Evolutionary conservation across 2,797 vertebrate species (phyloP), one percentile per base, ranked within the genome.

Genomic region (Amblyopsis hoosieri): DNA sequence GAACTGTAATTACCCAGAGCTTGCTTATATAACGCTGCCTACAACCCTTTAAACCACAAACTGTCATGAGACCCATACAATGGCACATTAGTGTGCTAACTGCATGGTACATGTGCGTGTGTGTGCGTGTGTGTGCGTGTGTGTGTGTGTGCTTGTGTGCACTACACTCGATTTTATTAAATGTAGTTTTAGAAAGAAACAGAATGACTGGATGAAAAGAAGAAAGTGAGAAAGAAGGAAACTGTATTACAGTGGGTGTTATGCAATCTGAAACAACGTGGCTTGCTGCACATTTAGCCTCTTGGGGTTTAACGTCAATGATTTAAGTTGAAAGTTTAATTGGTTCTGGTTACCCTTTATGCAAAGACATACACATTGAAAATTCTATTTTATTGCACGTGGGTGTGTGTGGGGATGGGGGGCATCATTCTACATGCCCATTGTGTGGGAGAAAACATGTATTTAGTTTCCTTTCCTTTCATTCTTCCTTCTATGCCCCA

Each of bases 21-120:
- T 80, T 71, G 72, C 50, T 85, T 85, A 83, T 45, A 63, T 83
- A 83, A 87, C 19, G 15, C 58, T 15, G 14, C 73, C 71, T 68
- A 71, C 45, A 67, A 45, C 62, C 63, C 64, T 29, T 29, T 55
- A 56, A 66, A 57, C 61, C 53, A 57, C 11, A 55, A 19, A 71
- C 61, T 8, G 37, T 7, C 51, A 60, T 23, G 29, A 45, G 52
- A 69, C 74, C 66, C 37, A 53, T 45, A 64, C 15, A 55, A 52
- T 46, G 51, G 13, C 48, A 2, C 49, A 14, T 53, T 54, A 13
- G 17, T 62, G 54, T 57, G 57, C 60, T 15, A 53, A n/a, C 4
- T 7, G 51, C 57, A 37, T 23, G 63, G 49, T 50, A 1, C 10
- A 29, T 23, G 42, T 73, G 29, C 13, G n/a, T 42, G 46, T 63